A percentile compares a stretch with the other conserved stretches of the same genome.
Conservation (phyloP, 2,888 invertebrate genomes). For the Ichneumoninae sp. region DNA sequence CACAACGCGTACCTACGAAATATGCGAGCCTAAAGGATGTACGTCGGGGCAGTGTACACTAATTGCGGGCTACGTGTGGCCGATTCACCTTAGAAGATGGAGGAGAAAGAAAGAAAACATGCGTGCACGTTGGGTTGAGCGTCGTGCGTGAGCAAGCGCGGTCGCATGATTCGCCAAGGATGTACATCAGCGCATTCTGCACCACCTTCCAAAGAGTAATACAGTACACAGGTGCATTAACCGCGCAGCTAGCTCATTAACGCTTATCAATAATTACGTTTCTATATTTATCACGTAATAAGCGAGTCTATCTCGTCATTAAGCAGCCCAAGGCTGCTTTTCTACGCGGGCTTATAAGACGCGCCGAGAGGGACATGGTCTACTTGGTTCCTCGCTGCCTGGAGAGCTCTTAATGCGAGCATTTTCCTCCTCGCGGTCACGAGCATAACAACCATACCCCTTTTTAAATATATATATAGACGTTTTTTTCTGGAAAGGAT, state of each 20-base stretch:
- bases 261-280: slow-evolving; percentile 83
- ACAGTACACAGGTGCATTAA: slow-evolving; percentile 66
- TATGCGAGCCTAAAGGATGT: slow-evolving; percentile 12
- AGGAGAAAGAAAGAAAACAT: slow-evolving; percentile 67
- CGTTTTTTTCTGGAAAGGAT: slow-evolving; percentile 47
- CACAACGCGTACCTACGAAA: slow-evolving; percentile 21
- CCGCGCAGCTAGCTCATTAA: slow-evolving; percentile 79
- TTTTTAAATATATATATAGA: slow-evolving; percentile 13
- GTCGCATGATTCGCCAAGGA: slow-evolving; percentile 77
- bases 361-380: slow-evolving; percentile 75
- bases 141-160: slow-evolving; percentile 81
- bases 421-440: slow-evolving; percentile 64
- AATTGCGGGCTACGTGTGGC: slow-evolving; percentile 60
- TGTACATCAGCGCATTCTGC: slow-evolving; percentile 72
- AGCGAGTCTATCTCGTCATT: slow-evolving; percentile 80
- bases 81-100: slow-evolving; percentile 64
- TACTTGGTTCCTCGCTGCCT: slow-evolving; percentile 71
- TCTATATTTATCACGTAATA: slow-evolving; percentile 82
- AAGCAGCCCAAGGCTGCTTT: slow-evolving; percentile 72
- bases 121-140: slow-evolving; percentile 70
- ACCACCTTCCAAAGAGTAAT: slow-evolving; percentile 40
- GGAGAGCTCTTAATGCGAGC: slow-evolving; percentile 60
- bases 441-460: slow-evolving; percentile 54
- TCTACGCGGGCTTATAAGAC: slow-evolving; percentile 55
- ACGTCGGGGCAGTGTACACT: slow-evolving; percentile 36